Percentiles rank a stretch among this genome's conserved stretches.
Evolutionary conservation across 2,113 vertebrate genomes (phyloP).

Genomic region (Anguilla rostrata): DNA sequence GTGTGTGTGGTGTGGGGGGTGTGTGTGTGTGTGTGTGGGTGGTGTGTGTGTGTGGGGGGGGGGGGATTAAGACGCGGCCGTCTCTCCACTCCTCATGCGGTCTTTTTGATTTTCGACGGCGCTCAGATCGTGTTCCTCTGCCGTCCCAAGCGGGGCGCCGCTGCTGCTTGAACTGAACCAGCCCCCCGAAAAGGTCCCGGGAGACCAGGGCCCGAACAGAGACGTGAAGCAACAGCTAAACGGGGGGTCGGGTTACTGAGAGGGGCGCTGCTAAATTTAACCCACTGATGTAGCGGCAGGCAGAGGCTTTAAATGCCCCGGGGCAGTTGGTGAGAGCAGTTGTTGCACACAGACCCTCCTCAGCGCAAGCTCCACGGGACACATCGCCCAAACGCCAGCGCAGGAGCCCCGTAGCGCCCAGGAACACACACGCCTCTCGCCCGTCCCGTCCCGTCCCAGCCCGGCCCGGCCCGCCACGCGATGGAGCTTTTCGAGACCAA

Average conservation of each 20-base stretch:
- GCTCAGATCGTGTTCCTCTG: slow-evolving; percentile 57
- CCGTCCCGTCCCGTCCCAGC: no score
- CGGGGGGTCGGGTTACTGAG: slow-evolving; percentile 90
- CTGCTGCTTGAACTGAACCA: slow-evolving; percentile 43
- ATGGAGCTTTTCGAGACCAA: slow-evolving; percentile 99
- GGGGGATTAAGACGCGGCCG: slow-evolving; percentile 58
- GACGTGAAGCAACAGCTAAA: slow-evolving; percentile 99
- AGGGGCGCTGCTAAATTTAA: slow-evolving; percentile 96
- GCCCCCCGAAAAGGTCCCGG: slow-evolving; percentile 61
- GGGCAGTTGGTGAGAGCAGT: slow-evolving; percentile 81
- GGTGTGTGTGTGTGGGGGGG: slow-evolving; percentile 15
- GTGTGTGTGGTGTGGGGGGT: slow-evolving; percentile 47
- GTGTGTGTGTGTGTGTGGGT: no score
- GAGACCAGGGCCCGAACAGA: slow-evolving; percentile 78
- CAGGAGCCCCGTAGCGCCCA: slow-evolving; percentile 1
- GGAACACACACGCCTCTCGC: slow-evolving; percentile 44
- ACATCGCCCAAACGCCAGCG: slow-evolving; percentile 41
- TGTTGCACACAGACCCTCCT: slow-evolving; percentile 74
- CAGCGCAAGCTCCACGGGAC: slow-evolving; percentile 62
- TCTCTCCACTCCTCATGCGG: slow-evolving; percentile 51
- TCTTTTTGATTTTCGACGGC: slow-evolving; percentile 58
- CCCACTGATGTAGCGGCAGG: slow-evolving; percentile 95
- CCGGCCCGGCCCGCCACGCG: slow-evolving; percentile 31
- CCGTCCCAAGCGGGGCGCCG: slow-evolving; percentile 40
- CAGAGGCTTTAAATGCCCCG: slow-evolving; percentile 98